Conservation (phyloP, 2,797 vertebrate genomes). For the Chiroxiphia lanceolata region DNA sequence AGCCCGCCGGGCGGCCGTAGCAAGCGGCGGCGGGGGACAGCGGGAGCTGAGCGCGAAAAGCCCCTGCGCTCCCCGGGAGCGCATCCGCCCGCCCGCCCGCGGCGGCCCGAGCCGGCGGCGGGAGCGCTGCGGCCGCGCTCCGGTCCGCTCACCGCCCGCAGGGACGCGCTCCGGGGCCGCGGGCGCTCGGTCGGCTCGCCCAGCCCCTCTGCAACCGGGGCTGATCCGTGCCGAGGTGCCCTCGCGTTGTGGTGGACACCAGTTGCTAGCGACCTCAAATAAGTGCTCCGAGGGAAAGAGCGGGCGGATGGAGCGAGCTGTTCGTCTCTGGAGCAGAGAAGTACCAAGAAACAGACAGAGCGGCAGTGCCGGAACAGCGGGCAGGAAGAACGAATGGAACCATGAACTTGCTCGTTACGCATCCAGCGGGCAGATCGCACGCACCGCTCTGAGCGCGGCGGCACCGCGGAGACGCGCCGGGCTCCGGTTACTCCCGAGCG, state of each 20-base stretch:
- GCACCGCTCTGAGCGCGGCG: background rate
- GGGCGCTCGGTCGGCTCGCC: background rate
- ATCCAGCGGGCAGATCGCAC: background rate
- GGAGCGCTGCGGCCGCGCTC: background rate
- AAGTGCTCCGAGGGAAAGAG: background rate
- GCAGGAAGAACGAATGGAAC: background rate
- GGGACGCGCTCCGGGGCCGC: background rate
- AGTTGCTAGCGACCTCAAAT: constrained; percentile 14
- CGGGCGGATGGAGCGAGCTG: background rate
- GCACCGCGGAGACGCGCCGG: background rate
- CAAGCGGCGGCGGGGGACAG: background rate
- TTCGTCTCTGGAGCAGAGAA: background rate
- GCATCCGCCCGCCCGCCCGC: background rate
- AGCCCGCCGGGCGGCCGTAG: background rate
- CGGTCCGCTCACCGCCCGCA: background rate
- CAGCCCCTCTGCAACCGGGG: background rate
- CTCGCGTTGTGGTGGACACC: background rate
- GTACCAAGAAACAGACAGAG: background rate
- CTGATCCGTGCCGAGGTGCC: background rate
- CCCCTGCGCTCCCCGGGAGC: background rate
- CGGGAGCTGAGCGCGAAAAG: background rate
- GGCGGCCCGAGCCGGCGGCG: background rate
- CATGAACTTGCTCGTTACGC: background rate
- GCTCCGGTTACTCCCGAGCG: background rate
- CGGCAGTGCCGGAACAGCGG: background rate